These are phyloP conservation scores for Drosophila simulans DNA, from an alignment of 1,140 invertebrate species.

Conservation along the genomic window DNA sequence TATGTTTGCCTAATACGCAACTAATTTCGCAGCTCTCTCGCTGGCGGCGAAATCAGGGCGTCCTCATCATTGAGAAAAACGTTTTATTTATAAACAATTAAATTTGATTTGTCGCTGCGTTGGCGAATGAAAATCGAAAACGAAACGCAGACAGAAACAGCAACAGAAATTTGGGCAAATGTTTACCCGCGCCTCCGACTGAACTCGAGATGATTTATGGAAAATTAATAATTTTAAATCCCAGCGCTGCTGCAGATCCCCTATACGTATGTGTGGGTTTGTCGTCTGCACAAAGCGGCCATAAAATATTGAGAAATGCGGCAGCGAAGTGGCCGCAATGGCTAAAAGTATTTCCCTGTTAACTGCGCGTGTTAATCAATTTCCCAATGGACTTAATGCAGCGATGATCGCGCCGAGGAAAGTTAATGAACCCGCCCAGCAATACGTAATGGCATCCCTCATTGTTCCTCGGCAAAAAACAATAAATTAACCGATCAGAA, in stretches of 20 bases:
- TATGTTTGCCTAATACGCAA: conserved; percentile 79
- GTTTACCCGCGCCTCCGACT: conserved; percentile 25
- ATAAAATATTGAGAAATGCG: conserved; percentile 78
- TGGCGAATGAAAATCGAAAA: conserved; percentile 39
- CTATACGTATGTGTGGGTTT: neutral
- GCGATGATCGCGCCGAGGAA: conserved; percentile 27
- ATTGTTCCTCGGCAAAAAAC: conserved; percentile 19
- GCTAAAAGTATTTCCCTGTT: conserved; percentile 78
- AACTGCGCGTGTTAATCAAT: conserved; percentile 70
- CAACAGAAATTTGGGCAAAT: conserved; percentile 15
- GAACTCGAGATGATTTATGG: conserved; percentile 31
- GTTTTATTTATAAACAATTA: conserved; percentile 84
- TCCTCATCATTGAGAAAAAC: conserved; percentile 70
- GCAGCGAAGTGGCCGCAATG: conserved; percentile 50
- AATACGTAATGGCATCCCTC: conserved; percentile 24
- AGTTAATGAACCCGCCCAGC: conserved; percentile 35
- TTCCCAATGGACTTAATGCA: conserved; percentile 30
- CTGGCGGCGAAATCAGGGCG: conserved; percentile 19
- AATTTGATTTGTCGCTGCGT: conserved; percentile 76
- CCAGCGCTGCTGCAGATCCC: conserved; percentile 4
- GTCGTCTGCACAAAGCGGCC: conserved; percentile 45
- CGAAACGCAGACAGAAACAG: conserved; percentile 2
- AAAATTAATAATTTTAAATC: conserved; percentile 47
- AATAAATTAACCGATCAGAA: conserved; percentile 45
- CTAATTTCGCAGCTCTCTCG: conserved; percentile 68